A percentile compares a stretch with the other conserved stretches of the same genome.
phyloP scores from a whole-genome alignment of 2,888 invertebrate species.

The Callinectes sapidus region DNA sequence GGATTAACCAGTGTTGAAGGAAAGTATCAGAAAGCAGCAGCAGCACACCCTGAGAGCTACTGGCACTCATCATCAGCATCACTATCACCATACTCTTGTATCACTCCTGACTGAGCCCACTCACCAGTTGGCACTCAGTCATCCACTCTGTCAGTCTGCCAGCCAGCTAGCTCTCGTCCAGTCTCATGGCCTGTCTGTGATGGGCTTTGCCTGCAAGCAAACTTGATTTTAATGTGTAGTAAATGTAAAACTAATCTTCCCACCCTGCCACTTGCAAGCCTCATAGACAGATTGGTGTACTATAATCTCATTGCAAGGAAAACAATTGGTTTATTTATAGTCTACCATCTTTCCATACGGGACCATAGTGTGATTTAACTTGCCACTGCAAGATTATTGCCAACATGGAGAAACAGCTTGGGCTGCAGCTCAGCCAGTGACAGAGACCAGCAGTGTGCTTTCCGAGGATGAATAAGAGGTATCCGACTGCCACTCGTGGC shows the following conservation, averaged over 20 bases:
- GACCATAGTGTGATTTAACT: conserved; percentile 65
- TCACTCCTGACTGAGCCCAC: conserved; percentile 54
- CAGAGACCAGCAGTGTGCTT: conserved; percentile 51
- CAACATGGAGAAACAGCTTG: conserved; percentile 44
- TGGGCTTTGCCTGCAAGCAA: conserved; percentile 62
- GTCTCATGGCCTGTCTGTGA: conserved; percentile 66
- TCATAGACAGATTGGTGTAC: conserved; percentile 58
- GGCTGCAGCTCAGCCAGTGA: conserved; percentile 52
- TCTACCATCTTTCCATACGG: conserved; percentile 63
- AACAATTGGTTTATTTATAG: conserved; percentile 38
- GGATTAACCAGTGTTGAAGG: conserved; percentile 32
- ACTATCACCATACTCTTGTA: conserved; percentile 59
- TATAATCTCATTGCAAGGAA: conserved; percentile 50
- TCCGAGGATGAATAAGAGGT: conserved; percentile 48
- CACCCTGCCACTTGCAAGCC: conserved; percentile 64
- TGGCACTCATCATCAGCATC: conserved; percentile 63
- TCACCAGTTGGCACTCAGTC: conserved; percentile 33
- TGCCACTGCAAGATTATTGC: conserved; percentile 47
- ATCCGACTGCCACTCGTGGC: conserved; percentile 26
- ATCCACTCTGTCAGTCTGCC: conserved; percentile 50
- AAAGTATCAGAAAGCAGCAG: conserved; percentile 25
- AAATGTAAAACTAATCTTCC: conserved; percentile 61
- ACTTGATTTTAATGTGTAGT: conserved; percentile 64
- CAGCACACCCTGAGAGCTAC: conserved; percentile 62
- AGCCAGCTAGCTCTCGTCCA: conserved; percentile 66